Evolutionary conservation across 2,113 vertebrate species (phyloP), one percentile per base, ranked within the genome.

Genomic region (Ictalurus furcatus): DNA sequence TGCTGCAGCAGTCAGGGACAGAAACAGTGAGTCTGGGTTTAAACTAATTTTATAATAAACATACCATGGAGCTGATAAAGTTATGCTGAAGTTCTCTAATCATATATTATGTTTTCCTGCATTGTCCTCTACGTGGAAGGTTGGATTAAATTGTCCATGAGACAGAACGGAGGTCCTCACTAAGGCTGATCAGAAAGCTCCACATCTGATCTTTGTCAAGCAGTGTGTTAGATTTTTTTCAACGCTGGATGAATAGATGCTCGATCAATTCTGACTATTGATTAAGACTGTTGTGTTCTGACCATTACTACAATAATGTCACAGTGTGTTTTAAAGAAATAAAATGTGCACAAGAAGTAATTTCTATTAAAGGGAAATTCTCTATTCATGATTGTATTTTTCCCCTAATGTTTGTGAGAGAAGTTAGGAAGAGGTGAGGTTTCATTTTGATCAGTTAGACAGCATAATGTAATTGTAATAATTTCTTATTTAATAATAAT

Each of bases 171-270:
- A 87, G 90, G 52, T 87, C 61, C 61, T 25, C 71, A 82, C 63
- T 44, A 78, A 37, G 28, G 63, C 52, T 84, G 37, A 61, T 44
- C 81, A 74, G 30, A 87, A 11, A 76, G 28, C 61, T 90, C 59
- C 52, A 67, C 79, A 87, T 25, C 23, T 78, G 80, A 78, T n/a
- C 5, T 90, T 90, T 61, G 71, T 89, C 52, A 80, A 73, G 48
- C 89, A 37, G 30, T 87, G 79, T 48, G 40, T 87, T 71, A 34
- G 40, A 6, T 44, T 90, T 90, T 87, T 87, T 90, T 54, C 71
- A 87, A 6, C 28, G 71, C 28, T 87, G 85, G 73, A 79, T 84
- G 52, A 87, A 19, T 6, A 85, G 56, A 85, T 90, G 86, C 40
- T 28, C 59, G 59, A 63, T 6, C 85, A 65, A 44, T 76, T 58